Conservation (phyloP, 2,797 vertebrate species). For the Coreius guichenoti region DNA sequence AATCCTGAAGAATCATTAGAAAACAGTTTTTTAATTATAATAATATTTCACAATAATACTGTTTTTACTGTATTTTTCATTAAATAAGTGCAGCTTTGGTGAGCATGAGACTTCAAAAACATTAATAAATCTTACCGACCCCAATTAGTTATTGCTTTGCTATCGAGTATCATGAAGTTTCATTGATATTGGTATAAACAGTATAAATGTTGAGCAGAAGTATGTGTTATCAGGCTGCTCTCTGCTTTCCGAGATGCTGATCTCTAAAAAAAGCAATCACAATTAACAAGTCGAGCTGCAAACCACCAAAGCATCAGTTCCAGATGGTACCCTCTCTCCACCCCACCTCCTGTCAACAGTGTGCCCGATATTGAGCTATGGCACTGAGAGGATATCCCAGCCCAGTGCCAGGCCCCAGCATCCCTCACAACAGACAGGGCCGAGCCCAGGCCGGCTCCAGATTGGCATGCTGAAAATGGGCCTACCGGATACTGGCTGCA, state of each 20-base stretch:
- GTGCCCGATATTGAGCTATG: conserved; percentile 31
- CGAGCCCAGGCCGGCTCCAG: conserved; percentile 67
- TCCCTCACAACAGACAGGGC: conserved; percentile 66
- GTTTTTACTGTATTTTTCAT: neutral
- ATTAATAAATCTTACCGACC: neutral
- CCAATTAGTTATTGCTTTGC: neutral
- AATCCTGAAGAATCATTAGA: neutral
- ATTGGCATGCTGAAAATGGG: conserved; percentile 84
- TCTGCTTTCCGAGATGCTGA: neutral
- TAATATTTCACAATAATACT: too few species aligned
- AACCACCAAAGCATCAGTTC: conserved; percentile 45
- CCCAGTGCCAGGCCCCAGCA: conserved; percentile 63
- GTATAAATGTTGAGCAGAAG: neutral
- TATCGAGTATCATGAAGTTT: neutral
- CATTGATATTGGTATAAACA: neutral
- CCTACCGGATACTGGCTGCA: conserved; percentile 77
- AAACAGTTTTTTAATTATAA: too few species aligned
- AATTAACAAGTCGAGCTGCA: neutral
- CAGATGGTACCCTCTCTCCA: conserved; percentile 2
- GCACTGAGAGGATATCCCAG: conserved; percentile 46
- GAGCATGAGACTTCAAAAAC: neutral
- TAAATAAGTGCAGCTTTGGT: neutral
- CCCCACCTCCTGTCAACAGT: conserved; percentile 16
- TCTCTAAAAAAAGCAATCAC: neutral
- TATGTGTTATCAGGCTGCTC: neutral